phyloP scores from a whole-genome alignment of 1,140 invertebrate genomes.

The Drosophila rhopaloa region DNA sequence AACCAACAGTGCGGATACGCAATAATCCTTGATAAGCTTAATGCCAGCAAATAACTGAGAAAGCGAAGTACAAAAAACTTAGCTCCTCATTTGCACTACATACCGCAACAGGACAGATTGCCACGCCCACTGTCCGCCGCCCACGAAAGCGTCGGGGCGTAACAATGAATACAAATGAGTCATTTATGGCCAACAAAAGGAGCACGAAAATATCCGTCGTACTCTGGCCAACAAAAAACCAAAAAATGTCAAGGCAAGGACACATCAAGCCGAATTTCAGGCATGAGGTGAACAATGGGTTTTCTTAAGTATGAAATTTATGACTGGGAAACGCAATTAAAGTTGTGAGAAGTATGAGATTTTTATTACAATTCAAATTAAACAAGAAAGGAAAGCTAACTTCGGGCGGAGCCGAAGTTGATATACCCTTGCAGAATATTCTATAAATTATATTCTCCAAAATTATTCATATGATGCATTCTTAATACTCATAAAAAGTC shows the following conservation, averaged over 20 bases:
- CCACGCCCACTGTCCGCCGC: conserved; percentile 2
- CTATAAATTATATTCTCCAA: too few species aligned
- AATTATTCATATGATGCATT: too few species aligned
- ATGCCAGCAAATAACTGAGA: conserved; percentile 26
- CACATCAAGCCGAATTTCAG: conserved; percentile 7
- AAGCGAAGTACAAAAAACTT: conserved; percentile 20
- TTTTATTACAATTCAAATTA: background rate
- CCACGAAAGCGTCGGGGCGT: conserved; percentile 38
- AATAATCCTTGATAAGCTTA: conserved; percentile 26
- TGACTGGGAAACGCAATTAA: conserved; percentile 1
- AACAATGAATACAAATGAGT: conserved; percentile 62
- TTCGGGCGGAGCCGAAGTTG: too few species aligned
- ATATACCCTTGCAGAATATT: too few species aligned
- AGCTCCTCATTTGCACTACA: conserved; percentile 55
- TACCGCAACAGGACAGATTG: conserved; percentile 31
- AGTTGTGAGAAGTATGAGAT: background rate
- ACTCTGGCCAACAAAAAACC: conserved; percentile 3
- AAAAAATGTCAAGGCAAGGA: conserved; percentile 33
- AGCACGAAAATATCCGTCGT: conserved; percentile 10
- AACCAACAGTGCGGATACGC: conserved; percentile 33
- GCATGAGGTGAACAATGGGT: background rate
- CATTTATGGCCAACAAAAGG: conserved; percentile 51
- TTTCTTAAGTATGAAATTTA: background rate
- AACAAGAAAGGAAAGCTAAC: too few species aligned
- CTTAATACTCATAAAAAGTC: too few species aligned